Conservation (phyloP, 2,888 invertebrate species). For the Blastobasis lacticolella region DNA sequence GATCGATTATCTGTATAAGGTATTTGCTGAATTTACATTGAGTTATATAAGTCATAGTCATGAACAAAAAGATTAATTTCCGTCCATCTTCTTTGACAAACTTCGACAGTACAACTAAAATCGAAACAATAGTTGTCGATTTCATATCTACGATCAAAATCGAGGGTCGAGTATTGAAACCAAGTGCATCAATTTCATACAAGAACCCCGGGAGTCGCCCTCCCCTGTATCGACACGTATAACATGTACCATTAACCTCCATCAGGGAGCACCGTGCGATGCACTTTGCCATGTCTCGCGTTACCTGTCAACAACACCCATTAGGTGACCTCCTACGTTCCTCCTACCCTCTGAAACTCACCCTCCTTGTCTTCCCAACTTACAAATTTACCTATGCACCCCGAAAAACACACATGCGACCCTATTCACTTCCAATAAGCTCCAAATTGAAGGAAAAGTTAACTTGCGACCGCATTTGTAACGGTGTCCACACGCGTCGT, state of each 20-base stretch:
- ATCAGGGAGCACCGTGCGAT: constrained; percentile 31
- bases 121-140: not conserved
- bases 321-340: constrained; percentile 63
- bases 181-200: not conserved
- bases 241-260: constrained; percentile 32
- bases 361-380: constrained; percentile 44
- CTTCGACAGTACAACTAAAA: not conserved
- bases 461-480: constrained; percentile 12
- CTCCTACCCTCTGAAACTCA: constrained; percentile 51
- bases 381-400: constrained; percentile 33
- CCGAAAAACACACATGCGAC: constrained; percentile 20
- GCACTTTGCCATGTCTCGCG: constrained; percentile 66
- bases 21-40: too few relatives aligned
- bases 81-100: too few relatives aligned
- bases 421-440: constrained; percentile 25
- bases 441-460: constrained; percentile 20
- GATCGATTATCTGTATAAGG: too few relatives aligned
- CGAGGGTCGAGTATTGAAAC: not conserved
- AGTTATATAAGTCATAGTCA: too few relatives aligned
- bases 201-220: not conserved
- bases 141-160: not conserved
- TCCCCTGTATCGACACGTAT: constrained; percentile 14
- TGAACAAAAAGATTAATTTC: too few relatives aligned
- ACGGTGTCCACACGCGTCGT: constrained; percentile 23
- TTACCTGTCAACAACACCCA: constrained; percentile 69